phyloP scores from a whole-genome alignment of 2,888 invertebrate species.

The Drosophila helvetica region DNA sequence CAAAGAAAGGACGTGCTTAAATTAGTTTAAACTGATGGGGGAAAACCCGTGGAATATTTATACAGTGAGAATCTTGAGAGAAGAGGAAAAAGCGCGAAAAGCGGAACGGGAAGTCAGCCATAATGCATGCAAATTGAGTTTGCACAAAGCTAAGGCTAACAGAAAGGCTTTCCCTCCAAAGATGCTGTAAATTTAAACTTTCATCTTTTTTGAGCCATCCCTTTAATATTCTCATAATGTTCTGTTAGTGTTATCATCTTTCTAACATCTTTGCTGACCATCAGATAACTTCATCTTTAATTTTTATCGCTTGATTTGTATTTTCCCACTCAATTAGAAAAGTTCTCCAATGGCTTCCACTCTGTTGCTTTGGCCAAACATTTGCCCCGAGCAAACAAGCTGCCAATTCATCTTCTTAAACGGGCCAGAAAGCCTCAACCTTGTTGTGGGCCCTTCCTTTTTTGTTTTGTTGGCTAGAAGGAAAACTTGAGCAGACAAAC shows the following conservation, averaged over 20 bases:
- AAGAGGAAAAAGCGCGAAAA: background rate
- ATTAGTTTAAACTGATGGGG: conserved; percentile 52
- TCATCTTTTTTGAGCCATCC: background rate
- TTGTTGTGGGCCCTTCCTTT: background rate
- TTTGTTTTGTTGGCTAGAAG: conserved; percentile 2
- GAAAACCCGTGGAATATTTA: conserved; percentile 7
- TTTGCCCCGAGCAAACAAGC: conserved; percentile 34
- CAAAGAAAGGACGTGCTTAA: conserved; percentile 37
- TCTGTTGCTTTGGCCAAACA: conserved; percentile 25
- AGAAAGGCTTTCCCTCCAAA: background rate
- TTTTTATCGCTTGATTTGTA: conserved; percentile 19
- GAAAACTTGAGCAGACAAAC: conserved; percentile 14
- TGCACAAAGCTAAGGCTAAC: conserved; percentile 14
- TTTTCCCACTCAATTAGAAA: conserved; percentile 36
- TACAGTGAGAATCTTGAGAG: background rate
- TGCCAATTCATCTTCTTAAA: conserved; percentile 41
- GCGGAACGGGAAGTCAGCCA: conserved; percentile 18
- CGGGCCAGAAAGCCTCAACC: conserved; percentile 11
- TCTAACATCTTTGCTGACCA: too few relatives aligned
- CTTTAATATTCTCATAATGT: background rate
- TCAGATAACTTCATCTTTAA: conserved; percentile 12
- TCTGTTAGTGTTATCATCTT: background rate
- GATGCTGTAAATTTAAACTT: conserved; percentile 1
- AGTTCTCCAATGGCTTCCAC: conserved; percentile 43
- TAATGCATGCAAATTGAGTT: conserved; percentile 64